A percentile compares a stretch with the other conserved stretches of the same genome.
These are phyloP conservation scores for Lampris megalopsis DNA, from an alignment of 2,113 vertebrate genomes.

Conservation along the genomic window DNA sequence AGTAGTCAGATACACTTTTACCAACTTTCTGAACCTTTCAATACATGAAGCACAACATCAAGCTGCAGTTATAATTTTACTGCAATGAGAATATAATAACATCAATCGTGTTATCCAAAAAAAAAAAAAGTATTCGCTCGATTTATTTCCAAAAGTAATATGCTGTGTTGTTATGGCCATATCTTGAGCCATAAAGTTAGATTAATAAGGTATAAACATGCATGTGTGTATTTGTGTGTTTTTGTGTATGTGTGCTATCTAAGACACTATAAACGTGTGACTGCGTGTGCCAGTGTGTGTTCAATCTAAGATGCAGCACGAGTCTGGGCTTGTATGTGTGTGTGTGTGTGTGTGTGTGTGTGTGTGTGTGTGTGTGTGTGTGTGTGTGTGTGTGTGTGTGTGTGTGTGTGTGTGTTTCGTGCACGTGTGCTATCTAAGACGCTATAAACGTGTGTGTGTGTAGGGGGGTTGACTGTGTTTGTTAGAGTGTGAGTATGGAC, in stretches of 20 bases:
- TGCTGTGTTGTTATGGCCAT: conserved; percentile 26
- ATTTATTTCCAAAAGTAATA: conserved; percentile 41
- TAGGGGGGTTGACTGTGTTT: too few relatives aligned
- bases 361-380: conserved; percentile 1
- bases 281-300: not conserved
- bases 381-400: too few relatives aligned
- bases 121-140: conserved; percentile 20
- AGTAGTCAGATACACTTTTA: not conserved
- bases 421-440: too few relatives aligned
- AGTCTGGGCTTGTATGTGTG: not conserved
- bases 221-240: not conserved
- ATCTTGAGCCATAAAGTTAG: conserved; percentile 44
- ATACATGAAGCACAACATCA: conserved; percentile 7
- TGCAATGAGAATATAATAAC: conserved; percentile 35
- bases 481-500: too few relatives aligned
- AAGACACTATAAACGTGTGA: not conserved
- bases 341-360: not conserved
- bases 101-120: conserved; percentile 3
- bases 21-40: conserved; percentile 55
- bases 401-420: too few relatives aligned
- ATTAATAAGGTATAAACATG: conserved; percentile 46
- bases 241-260: not conserved
- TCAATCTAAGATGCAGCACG: not conserved
- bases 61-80: conserved; percentile 55
- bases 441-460: too few relatives aligned